phyloP scores from a whole-genome alignment of 2,888 invertebrate species.

The Zonitis immaculata region DNA sequence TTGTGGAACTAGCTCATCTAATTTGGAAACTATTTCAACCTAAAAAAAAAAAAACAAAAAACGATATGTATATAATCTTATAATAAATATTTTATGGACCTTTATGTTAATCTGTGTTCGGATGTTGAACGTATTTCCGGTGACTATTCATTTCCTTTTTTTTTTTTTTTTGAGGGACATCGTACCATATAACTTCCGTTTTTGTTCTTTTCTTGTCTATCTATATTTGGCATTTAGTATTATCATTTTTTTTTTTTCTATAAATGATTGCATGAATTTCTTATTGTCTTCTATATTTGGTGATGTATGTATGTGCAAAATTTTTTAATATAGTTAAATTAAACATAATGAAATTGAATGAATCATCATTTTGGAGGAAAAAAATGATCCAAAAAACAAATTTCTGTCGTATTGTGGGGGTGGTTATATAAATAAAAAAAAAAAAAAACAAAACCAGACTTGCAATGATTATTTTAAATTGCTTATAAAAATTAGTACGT shows the following conservation, averaged over 20 bases:
- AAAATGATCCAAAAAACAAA: neutral
- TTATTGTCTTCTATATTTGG: neutral
- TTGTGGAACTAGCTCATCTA: no score
- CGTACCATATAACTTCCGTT: constrained; percentile 7
- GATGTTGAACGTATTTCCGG: constrained; percentile 12
- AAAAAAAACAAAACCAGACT: no score
- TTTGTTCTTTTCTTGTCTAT: neutral
- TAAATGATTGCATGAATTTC: neutral
- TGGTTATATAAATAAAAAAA: neutral
- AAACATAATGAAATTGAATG: neutral
- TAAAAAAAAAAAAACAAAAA: no score
- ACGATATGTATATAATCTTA: no score
- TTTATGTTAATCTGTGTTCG: constrained; percentile 4
- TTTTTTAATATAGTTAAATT: neutral
- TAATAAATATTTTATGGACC: neutral
- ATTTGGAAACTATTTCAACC: no score
- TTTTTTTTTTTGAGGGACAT: no score
- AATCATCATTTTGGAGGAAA: neutral
- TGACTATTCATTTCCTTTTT: constrained; percentile 3
- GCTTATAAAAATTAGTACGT: no score
- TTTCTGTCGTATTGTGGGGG: neutral
- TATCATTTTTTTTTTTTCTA: neutral
- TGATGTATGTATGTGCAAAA: neutral
- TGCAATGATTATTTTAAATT: no score
- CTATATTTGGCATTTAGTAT: neutral